A percentile compares a stretch with the other conserved stretches of the same genome.
phyloP scores from a whole-genome alignment of 2,797 vertebrate genomes.

The Sphenodon punctatus region DNA sequence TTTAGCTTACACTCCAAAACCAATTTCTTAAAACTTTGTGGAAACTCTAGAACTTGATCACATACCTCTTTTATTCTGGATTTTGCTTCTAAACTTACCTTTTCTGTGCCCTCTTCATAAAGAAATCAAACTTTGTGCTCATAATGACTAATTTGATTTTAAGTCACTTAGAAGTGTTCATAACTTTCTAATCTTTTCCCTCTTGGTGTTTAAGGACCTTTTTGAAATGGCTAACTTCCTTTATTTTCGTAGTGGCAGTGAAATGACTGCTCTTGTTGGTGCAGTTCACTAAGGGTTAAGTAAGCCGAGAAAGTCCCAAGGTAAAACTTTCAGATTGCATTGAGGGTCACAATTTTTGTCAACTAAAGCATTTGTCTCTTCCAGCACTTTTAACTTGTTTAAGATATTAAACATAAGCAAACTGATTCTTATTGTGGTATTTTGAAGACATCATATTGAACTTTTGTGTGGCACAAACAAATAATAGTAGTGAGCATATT shows the following conservation, averaged over 20 bases:
- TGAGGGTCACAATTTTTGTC: constrained; percentile 59
- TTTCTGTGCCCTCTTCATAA: constrained; percentile 15
- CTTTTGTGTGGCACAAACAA: constrained; percentile 38
- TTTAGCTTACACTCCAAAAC: not conserved
- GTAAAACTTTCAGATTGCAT: constrained; percentile 65
- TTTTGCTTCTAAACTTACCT: constrained; percentile 27
- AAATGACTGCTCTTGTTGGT: constrained; percentile 75
- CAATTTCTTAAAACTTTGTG: not conserved
- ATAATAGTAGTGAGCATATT: not conserved
- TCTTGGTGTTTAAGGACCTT: constrained; percentile 70
- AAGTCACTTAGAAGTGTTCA: constrained; percentile 56
- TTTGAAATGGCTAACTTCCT: constrained; percentile 69
- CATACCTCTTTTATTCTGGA: not conserved
- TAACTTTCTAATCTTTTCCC: constrained; percentile 68
- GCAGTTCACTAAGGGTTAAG: constrained; percentile 74
- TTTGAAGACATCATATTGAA: constrained; percentile 37
- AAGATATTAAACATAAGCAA: constrained; percentile 56
- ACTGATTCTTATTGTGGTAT: constrained; percentile 47
- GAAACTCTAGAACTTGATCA: not conserved
- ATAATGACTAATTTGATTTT: constrained; percentile 12
- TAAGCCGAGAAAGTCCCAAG: constrained; percentile 70
- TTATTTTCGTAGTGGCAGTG: constrained; percentile 72
- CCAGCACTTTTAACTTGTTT: constrained; percentile 37
- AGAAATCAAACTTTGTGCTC: constrained; percentile 30
- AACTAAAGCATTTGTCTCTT: constrained; percentile 64